Evolutionary conservation across 2,797 vertebrate species (phyloP).

Genomic region (Discoglossus pictus): DNA sequence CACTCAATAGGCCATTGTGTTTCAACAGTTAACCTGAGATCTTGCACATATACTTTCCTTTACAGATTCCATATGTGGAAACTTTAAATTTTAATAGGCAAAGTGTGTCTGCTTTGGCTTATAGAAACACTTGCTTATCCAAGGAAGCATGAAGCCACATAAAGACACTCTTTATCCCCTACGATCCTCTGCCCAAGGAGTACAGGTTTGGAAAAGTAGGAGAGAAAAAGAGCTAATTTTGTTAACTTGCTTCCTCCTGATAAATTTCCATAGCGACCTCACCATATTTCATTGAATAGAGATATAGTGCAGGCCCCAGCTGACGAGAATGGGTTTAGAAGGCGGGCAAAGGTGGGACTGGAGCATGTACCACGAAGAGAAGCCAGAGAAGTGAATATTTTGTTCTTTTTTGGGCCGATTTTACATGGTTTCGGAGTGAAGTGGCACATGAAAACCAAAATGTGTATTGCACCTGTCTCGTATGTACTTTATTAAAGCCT

Average conservation of each 20-base stretch:
- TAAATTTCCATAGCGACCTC: constrained; percentile 71
- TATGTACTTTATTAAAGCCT: too few relatives aligned
- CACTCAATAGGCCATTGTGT: constrained; percentile 43
- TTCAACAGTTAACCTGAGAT: constrained; percentile 45
- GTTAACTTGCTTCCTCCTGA: constrained; percentile 67
- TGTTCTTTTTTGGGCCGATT: too few relatives aligned
- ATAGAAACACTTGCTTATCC: constrained; percentile 59
- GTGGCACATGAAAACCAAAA: too few relatives aligned
- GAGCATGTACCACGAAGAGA: too few relatives aligned
- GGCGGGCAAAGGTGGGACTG: too few relatives aligned
- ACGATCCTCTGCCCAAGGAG: constrained; percentile 32
- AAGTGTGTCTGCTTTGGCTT: constrained; percentile 69
- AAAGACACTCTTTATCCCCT: constrained; percentile 71
- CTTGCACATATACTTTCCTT: constrained; percentile 37
- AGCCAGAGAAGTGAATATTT: too few relatives aligned
- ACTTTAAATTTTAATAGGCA: constrained; percentile 63
- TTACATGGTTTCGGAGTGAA: too few relatives aligned
- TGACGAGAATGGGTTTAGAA: too few relatives aligned
- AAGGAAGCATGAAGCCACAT: constrained; percentile 57
- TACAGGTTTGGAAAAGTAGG: constrained; percentile 61
- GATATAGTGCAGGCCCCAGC: constrained; percentile 1
- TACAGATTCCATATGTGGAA: constrained; percentile 55
- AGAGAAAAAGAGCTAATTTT: constrained; percentile 70
- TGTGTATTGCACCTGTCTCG: too few relatives aligned
- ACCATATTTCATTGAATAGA: constrained; percentile 19